Evolutionary conservation across 2,797 vertebrate species (phyloP).

Genomic region (Prunella strophiata): DNA sequence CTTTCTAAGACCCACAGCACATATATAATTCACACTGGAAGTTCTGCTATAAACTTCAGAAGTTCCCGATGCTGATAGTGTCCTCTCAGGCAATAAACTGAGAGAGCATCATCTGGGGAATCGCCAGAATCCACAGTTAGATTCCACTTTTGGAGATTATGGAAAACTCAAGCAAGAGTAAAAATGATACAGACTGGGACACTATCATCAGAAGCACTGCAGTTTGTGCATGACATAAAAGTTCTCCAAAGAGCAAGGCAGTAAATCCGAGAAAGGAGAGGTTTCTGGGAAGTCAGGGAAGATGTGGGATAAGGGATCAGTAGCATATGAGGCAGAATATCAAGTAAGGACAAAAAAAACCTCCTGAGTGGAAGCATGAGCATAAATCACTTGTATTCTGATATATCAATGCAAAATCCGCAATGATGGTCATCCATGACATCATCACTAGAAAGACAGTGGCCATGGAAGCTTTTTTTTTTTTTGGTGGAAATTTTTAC

Average conservation of each 20-base stretch:
- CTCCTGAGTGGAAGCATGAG: neutral
- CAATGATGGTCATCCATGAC: fast-evolving
- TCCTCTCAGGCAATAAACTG: neutral
- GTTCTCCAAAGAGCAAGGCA: neutral
- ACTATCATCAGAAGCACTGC: neutral
- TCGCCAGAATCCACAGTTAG: neutral
- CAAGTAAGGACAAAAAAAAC: neutral
- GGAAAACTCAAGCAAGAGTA: neutral
- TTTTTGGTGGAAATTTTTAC: neutral
- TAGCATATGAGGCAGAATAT: neutral
- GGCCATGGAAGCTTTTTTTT: neutral
- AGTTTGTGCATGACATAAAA: neutral
- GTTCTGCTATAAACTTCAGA: neutral
- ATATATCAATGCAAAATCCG: neutral
- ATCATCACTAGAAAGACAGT: neutral
- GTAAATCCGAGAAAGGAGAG: neutral
- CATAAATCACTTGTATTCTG: neutral
- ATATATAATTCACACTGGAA: neutral
- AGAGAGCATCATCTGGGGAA: neutral
- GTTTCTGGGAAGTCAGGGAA: neutral
- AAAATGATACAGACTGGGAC: neutral
- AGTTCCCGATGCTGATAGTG: neutral
- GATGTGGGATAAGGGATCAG: neutral
- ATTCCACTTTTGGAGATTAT: neutral
- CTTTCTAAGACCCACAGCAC: neutral